Evolutionary conservation across 2,888 invertebrate species (phyloP), one percentile per base, ranked within the genome.

Genomic region (Acheta domesticus): DNA sequence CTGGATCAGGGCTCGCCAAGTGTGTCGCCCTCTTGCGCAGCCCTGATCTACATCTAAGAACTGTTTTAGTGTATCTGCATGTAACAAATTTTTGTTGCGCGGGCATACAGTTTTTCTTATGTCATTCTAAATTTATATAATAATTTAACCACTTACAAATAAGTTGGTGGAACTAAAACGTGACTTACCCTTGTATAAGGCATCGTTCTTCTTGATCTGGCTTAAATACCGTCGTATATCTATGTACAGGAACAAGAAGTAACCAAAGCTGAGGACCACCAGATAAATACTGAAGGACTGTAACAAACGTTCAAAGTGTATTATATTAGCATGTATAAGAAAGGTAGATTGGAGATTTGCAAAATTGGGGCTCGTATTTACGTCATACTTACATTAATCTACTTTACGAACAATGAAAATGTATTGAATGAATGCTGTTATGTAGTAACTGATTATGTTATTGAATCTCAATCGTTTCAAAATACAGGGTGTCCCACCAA

Each of bases 281-380:
- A 93, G 86, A 80, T 88, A 86, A 49, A 92, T 87, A 81, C 91
- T 92, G 86, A 91, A 93, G 77, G 89, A 87, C 92, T 93, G 86
- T 82, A 89, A 89, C 80, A 78, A 80, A 83, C 8, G 8, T 8
- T 36, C 36, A 36, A 36, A 36, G 5, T 36, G 36, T 36, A 79
- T 77, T 48, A 81, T 48, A 75, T 75, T 48, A 48, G 20, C 48
- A 36, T 14, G 21, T 20, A 12, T 3, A 21, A 20, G 2, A n/a
- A 75, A 48, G 8, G 23, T 23, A 23, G 23, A 3, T 23, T 23
- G 23, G 8, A 36, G 36, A 36, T 23, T 23, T 1, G 3, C 2
- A 3, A 23, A 23, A 23, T 23, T 2, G 23, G 23, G 23, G 3
- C 23, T 23, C 23, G 3, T 23, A 3, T 23, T 23, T 3, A 23